Percentiles rank a stretch among this genome's conserved stretches.
These are phyloP conservation scores for Myrmecobius fasciatus DNA, from an alignment of 2,113 vertebrate genomes.

Conservation along the genomic window DNA sequence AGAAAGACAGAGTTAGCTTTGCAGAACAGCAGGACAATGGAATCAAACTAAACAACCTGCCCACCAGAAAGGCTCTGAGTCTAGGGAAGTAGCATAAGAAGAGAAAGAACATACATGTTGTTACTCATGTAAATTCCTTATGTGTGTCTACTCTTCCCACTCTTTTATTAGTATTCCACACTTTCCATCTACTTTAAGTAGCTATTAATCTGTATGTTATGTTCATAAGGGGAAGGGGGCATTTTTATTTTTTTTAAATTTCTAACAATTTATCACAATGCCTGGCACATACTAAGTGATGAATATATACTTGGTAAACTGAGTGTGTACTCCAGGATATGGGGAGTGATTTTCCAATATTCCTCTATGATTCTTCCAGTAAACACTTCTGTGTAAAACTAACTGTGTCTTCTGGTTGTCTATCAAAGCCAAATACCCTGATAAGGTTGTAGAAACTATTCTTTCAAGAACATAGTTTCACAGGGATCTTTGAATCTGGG, in stretches of 20 bases:
- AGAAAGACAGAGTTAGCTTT: background rate
- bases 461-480: background rate
- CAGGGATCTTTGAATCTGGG: background rate
- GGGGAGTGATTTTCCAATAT: background rate
- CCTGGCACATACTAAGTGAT: background rate
- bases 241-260: background rate
- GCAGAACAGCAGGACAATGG: background rate
- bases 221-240: background rate
- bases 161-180: background rate
- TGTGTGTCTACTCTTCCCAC: background rate
- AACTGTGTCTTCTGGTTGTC: background rate
- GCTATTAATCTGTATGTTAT: background rate
- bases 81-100: background rate
- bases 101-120: background rate
- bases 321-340: background rate
- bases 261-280: background rate
- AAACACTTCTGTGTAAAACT: background rate
- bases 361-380: background rate
- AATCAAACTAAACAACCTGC: background rate
- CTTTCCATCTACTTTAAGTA: background rate
- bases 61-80: background rate
- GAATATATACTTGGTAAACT: background rate
- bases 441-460: background rate
- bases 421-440: background rate
- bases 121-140: background rate